Base-by-base conservation (phyloP, 2,797 vertebrate species). In the Poecilia gillii region DNA sequence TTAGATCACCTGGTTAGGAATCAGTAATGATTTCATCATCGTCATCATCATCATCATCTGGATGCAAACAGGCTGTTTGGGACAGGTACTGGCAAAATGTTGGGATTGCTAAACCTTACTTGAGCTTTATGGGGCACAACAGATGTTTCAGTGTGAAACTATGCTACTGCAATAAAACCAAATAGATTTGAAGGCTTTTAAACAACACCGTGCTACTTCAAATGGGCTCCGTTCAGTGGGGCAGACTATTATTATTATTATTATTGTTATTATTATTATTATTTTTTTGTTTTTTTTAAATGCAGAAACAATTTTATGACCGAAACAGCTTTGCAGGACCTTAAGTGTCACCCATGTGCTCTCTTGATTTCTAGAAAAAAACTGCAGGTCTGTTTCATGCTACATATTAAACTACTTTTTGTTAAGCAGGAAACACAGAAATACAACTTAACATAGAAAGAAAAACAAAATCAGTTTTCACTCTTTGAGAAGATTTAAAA, bases 311-410 rank as follows among this genome's bases (percentile, higher is more conserved):
- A 1, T 43, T 77, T 73, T 57, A 76, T 25, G 74, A n/a, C 47
- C 41, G 76, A 59, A 73, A 28, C 74, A 31, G 12, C 62, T 66
- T 66, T 62, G 16, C 46, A 72, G 72, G 33, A 59, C 72, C 45
- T 66, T 72, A 77, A 84, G 46, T 71, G 36, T 72, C 73, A 47
- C 62, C 47, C 12, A 41, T 81, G 84, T 84, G 77, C 76, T 84
- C 74, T 83, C 74, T 75, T 78, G 28, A 80, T 80, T 47, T 45
- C 1, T 72, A 70, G 33, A 83, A 75, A 71, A 4, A 79, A 78
- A 62, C 68, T 43, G 71, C 28, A 71, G 51, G 25, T 14, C 23
- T 39, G 45, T 74, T 71, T 73, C 47, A 82, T 81, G 78, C 72
- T 78, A 72, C 57, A 89, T 51, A 70, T 25, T 1, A 55, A 77